A percentile compares a stretch with the other conserved stretches of the same genome.
phyloP scores from a whole-genome alignment of 2,797 vertebrate genomes.

The Anguilla megastoma region DNA sequence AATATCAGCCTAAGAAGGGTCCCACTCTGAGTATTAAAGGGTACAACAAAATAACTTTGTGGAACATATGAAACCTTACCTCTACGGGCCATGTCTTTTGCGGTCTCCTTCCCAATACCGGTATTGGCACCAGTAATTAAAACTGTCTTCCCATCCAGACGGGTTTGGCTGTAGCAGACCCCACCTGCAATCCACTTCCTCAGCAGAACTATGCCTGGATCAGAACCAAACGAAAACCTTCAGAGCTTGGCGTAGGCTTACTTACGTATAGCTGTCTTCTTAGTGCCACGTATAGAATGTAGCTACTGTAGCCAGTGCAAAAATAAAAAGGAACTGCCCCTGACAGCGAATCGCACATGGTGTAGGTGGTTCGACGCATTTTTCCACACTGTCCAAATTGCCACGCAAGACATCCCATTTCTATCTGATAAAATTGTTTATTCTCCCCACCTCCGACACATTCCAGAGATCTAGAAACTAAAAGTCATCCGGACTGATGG shows the following conservation, averaged over 20 bases:
- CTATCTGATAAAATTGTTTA: not conserved
- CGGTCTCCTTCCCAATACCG: constrained; percentile 90
- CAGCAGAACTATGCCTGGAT: constrained; percentile 59
- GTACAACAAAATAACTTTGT: not conserved
- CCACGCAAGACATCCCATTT: not conserved
- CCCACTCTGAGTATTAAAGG: not conserved
- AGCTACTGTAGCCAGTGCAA: not conserved
- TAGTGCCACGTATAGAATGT: not conserved
- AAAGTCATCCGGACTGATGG: too few relatives aligned
- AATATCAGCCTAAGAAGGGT: not conserved
- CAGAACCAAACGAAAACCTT: not conserved
- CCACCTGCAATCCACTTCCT: constrained; percentile 83
- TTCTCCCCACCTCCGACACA: not conserved
- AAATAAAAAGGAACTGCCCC: not conserved
- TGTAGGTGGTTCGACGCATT: not conserved
- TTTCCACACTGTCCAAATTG: not conserved
- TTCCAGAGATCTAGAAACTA: not conserved
- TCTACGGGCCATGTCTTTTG: constrained; percentile 81
- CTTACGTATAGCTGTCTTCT: not conserved
- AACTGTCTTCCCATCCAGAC: constrained; percentile 82
- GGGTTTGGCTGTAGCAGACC: constrained; percentile 68
- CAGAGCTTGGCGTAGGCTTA: not conserved
- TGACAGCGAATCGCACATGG: not conserved
- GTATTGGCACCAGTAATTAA: constrained; percentile 89
- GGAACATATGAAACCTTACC: constrained; percentile 60